These are phyloP conservation scores for Phocoena sinus DNA, from an alignment of 2,113 vertebrate genomes.

Conservation along the genomic window DNA sequence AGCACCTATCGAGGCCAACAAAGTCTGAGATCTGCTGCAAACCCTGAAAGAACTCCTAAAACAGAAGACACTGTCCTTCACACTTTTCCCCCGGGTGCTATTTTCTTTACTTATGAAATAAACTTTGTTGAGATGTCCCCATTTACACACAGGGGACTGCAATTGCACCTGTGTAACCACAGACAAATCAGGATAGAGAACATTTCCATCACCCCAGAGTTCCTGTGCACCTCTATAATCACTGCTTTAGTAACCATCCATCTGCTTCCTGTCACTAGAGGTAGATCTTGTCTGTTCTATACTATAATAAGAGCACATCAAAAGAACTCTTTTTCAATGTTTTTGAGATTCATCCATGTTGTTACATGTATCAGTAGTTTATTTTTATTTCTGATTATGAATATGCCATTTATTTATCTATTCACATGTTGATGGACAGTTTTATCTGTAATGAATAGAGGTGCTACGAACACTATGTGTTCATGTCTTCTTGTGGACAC, in stretches of 20 bases:
- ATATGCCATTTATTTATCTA: neutral
- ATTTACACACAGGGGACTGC: neutral
- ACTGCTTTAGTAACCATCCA: too few species aligned
- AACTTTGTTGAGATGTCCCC: neutral
- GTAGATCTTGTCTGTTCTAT: neutral
- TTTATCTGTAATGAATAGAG: neutral
- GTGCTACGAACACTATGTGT: neutral
- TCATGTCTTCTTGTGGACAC: neutral
- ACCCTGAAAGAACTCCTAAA: neutral
- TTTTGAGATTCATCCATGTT: neutral
- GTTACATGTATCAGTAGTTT: neutral
- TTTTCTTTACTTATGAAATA: neutral
- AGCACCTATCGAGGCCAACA: neutral
- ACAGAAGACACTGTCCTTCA: too few species aligned
- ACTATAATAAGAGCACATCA: neutral
- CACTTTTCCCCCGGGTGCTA: rapidly evolving
- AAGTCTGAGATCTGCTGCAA: neutral
- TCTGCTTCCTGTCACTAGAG: neutral
- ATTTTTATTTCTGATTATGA: neutral
- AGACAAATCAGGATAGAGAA: rapidly evolving
- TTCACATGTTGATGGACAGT: neutral
- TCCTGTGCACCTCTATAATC: rapidly evolving
- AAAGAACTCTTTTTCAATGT: too few species aligned
- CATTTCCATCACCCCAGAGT: rapidly evolving
- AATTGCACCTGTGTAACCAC: neutral